Percentiles rank a stretch among this genome's conserved stretches.
phyloP scores from a whole-genome alignment of 2,797 vertebrate species.

The Neosilurus mollespiculum region DNA sequence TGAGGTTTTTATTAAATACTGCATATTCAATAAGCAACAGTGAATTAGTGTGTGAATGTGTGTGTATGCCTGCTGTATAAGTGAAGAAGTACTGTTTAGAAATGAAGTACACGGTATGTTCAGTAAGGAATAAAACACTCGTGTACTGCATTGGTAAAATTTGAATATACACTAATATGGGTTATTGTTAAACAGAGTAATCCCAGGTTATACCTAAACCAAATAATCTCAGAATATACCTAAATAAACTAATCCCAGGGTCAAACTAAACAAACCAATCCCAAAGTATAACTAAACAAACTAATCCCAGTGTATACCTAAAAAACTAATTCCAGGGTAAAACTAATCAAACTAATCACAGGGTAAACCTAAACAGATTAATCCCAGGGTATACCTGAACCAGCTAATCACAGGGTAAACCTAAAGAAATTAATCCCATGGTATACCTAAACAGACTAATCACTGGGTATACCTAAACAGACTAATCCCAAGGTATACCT shows the following conservation, averaged over 20 bases:
- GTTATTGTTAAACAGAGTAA: background rate
- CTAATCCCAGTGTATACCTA: background rate
- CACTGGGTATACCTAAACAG: too few relatives aligned
- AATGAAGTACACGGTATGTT: background rate
- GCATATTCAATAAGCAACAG: slow-evolving; percentile 65
- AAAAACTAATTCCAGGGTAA: background rate
- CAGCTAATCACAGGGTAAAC: background rate
- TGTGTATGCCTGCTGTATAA: slow-evolving; percentile 46
- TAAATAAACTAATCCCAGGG: too few relatives aligned
- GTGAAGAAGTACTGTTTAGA: background rate
- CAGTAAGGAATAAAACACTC: background rate
- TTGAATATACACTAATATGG: too few relatives aligned
- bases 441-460: too few relatives aligned
- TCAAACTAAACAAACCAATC: too few relatives aligned
- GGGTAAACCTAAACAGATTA: background rate
- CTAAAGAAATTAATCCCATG: too few relatives aligned
- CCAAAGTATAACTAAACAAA: too few relatives aligned
- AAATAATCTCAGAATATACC: background rate
- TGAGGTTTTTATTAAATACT: slow-evolving; percentile 64
- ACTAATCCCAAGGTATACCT: too few relatives aligned
- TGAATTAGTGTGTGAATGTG: slow-evolving; percentile 32
- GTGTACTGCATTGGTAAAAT: background rate
- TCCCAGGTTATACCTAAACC: background rate
- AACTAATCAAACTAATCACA: background rate
- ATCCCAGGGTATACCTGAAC: background rate